Base-by-base conservation (phyloP, 2,113 vertebrate species). In the Notarius lentiginosus region DNA sequence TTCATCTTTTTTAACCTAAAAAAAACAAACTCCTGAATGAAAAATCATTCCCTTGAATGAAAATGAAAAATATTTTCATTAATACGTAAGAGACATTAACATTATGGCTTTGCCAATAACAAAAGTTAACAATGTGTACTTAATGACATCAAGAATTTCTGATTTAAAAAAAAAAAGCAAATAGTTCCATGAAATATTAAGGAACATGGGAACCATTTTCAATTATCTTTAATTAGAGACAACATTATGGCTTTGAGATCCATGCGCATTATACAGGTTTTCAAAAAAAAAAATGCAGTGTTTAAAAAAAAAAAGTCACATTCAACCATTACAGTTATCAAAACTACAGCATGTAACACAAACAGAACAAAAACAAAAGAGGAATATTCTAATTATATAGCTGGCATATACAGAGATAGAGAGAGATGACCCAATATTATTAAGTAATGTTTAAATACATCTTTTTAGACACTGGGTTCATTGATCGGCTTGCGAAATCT, bases 321-420 rank as follows among this genome's bases (percentile, higher is more conserved):
- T 75, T 87, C 47, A 87, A 77, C 81, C 47, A 1, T 27, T 82
- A 56, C 60, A 55, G 30, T 65, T 86, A 87, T 53, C 84, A 87
- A 60, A 56, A 90, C 61, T 91, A 91, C 84, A 86, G 86, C 66
- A 89, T 51, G 51, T 89, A 89, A 87, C 58, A 65, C 55, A 73
- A 10, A 41, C 53, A 10, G 24, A 34, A 79, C 17, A 24, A 66
- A 79, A 70, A 27, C 17, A 27, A 53, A 12, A 47, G 2, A 56
- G 24, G 3, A 84, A 58, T 14, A 55, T 34, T 22, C 61, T 22
- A 84, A 27, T 47, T 61, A 68, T 66, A 55, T 18, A 75, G 27
- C 47, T 86, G 60, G 75, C 61, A 79, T 86, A 75, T 84, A 84
- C 58, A 87, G 49, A 49, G 41, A 41, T 41, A 60, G n/a, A 47